A percentile compares a stretch with the other conserved stretches of the same genome.
phyloP scores from a whole-genome alignment of 1,140 invertebrate genomes.

The Drosophila athabasca region DNA sequence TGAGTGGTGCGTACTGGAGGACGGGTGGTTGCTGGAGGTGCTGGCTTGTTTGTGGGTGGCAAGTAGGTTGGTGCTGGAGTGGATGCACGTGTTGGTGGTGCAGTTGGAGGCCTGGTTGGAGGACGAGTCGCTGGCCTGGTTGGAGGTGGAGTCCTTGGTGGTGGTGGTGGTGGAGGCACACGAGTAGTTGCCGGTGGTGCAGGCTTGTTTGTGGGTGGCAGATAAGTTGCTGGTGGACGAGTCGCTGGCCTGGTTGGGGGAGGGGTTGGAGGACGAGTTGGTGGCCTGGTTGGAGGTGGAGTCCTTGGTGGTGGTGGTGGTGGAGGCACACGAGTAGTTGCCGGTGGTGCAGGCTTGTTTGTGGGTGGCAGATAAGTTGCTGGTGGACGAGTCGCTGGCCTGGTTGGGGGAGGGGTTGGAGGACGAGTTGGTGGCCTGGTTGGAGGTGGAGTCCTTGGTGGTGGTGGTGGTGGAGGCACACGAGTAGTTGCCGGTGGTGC shows the following conservation, averaged over 20 bases:
- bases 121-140: slow-evolving; percentile 27
- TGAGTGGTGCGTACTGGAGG: slow-evolving; percentile 30
- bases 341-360: slow-evolving; percentile 50
- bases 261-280: slow-evolving; percentile 31
- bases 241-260: slow-evolving; percentile 14
- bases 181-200: slow-evolving; percentile 31
- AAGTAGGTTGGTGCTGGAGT: slow-evolving; percentile 46
- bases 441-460: slow-evolving; percentile 13
- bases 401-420: slow-evolving; percentile 23
- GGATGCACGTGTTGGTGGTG: slow-evolving; percentile 26
- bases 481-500: slow-evolving; percentile 31
- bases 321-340: slow-evolving; percentile 37
- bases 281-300: slow-evolving; percentile 23
- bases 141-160: slow-evolving; percentile 13
- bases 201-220: slow-evolving; percentile 57
- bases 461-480: slow-evolving; percentile 21
- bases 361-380: slow-evolving; percentile 67
- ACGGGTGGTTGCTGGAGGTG: slow-evolving; percentile 33
- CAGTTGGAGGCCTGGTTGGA: slow-evolving; percentile 32
- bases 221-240: slow-evolving; percentile 55
- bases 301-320: slow-evolving; percentile 35
- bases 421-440: slow-evolving; percentile 26
- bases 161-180: slow-evolving; percentile 20
- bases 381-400: slow-evolving; percentile 25
- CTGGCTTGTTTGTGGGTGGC: slow-evolving; percentile 43